Base-by-base conservation (phyloP, 2,888 invertebrate genomes). In the Ptychoptera albimana region DNA sequence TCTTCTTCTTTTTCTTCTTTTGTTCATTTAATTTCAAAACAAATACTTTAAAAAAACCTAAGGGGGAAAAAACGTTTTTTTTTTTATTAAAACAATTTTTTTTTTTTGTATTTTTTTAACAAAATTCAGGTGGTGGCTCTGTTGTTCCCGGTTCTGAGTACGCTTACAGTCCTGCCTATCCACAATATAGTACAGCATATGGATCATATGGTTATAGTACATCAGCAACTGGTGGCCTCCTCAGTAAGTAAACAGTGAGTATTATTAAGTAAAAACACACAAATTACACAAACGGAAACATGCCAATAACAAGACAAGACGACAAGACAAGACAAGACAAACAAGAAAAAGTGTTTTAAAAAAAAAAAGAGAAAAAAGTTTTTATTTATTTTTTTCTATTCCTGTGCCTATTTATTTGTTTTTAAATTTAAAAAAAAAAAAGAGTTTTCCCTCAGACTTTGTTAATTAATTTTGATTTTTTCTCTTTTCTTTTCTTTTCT, bases 81-180 rank as follows among this genome's bases (percentile, higher is more conserved):
- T n/a, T 2, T 8, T 35, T 39, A 13, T 35, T 39, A 13, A 12
- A n/a, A 31, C 37, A 23, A 16, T 45, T 41, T 10, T 5, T 34
- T 41, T 14, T 14, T 32, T 32, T 10, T 39, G 1, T 12, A 45
- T 54, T 46, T 57, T 51, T 53, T 47, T 66, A 62, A 35, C 16
- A 36, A 44, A 36, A 37, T 30, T 40, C 60, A 78, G 77, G 76
- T 53, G 74, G 77, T 49, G 73, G 75, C 45, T 68, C 73, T 29
- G 74, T 75, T 44, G 74, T 75, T 44, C 72, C 75, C 39, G 71
- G 69, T 35, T 63, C 74, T 45, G 81, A 82, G 58, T 82, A 82
- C 60, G 72, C 79, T 32, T 82, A 82, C 59, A 78, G 75, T 59
- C 75, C 81, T 46, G 75, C 77, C 51, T 87, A 87, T 71, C 55